Conservation (phyloP, 2,888 invertebrate genomes). For the Eristalis arbustorum region DNA sequence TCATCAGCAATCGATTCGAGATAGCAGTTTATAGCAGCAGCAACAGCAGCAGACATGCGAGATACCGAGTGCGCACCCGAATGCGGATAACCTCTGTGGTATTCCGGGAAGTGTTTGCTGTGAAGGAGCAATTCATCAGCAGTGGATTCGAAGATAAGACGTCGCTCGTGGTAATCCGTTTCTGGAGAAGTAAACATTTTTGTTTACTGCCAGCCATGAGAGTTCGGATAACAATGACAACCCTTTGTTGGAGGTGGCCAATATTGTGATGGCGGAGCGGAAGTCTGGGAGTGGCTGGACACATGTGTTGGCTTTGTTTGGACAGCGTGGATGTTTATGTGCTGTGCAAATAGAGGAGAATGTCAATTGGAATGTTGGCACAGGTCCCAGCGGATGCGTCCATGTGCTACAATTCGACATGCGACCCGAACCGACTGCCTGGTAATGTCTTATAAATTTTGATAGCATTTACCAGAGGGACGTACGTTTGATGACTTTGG, state of each 20-base stretch:
- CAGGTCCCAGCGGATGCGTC: neutral
- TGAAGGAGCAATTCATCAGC: slow-evolving; percentile 15
- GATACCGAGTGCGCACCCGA: neutral
- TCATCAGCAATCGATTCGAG: slow-evolving; percentile 2
- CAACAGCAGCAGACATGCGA: neutral
- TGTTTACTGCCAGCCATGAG: neutral
- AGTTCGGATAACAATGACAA: slow-evolving; percentile 7
- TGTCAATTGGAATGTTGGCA: neutral
- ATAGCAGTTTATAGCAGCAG: neutral
- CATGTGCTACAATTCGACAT: too few species aligned
- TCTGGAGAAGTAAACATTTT: slow-evolving; percentile 51
- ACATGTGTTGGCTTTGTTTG: neutral
- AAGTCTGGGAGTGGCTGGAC: slow-evolving; percentile 22
- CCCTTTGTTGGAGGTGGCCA: slow-evolving; percentile 38
- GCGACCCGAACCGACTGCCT: too few species aligned
- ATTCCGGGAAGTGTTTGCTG: neutral
- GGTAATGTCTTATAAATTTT: too few species aligned
- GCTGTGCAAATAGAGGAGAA: neutral
- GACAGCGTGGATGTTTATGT: neutral
- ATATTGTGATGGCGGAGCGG: slow-evolving; percentile 15
- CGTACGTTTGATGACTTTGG: too few species aligned
- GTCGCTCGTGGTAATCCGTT: slow-evolving; percentile 26
- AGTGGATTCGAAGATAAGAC: slow-evolving; percentile 26
- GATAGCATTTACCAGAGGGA: too few species aligned
- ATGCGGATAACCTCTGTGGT: neutral